Evolutionary conservation across 1,140 invertebrate genomes (phyloP), one percentile per base, ranked within the genome.

Genomic region (Heliconius hewitsoni): DNA sequence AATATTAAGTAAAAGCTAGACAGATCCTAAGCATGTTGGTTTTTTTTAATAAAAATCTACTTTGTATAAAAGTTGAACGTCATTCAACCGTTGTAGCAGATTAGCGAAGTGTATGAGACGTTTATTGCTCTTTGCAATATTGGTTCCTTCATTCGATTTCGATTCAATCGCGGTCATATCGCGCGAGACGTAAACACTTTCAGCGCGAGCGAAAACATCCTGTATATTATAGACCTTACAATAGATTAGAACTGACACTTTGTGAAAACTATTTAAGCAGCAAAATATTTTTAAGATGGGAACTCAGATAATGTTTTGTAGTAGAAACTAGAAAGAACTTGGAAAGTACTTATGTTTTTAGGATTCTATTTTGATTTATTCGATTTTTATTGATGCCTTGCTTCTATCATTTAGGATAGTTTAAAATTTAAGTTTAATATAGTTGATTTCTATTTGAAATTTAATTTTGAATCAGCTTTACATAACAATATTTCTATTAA

Each of bases 121-220:
- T 74, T 79, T 79, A 79, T 70, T 74, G 73, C 57, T 74, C 23
- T 50, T 71, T 75, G 60, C 73, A 30, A 66, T 39, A 75, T 75
- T 27, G 57, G 34, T 66, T 66, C 55, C 66, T 72, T 70, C 57
- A 37, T 37, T 75, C 55, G n/a, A 66, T 82, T 74, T 85, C n/a
- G 52, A 79, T 70, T 74, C 60, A 30, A 66, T 66, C 60, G 60
- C 80, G 60, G 75, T 73, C 75, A 81, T 83, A 87, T 87, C 86
- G 80, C 34, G 88, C 86, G 87, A 88, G 87, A 88, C 84, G 83
- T 81, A 90, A 83, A 88, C 84, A 89, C 84, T 85, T 30, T 72
- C 71, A 60, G 42, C 77, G 74, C 70, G 84, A 71, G 77, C 74
- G 82, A 90, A 88, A 90, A 88, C 88, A 87, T 88, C 86, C 86